Evolutionary conservation across 2,888 invertebrate species (phyloP).

Genomic region (Plemyria rubiginata): DNA sequence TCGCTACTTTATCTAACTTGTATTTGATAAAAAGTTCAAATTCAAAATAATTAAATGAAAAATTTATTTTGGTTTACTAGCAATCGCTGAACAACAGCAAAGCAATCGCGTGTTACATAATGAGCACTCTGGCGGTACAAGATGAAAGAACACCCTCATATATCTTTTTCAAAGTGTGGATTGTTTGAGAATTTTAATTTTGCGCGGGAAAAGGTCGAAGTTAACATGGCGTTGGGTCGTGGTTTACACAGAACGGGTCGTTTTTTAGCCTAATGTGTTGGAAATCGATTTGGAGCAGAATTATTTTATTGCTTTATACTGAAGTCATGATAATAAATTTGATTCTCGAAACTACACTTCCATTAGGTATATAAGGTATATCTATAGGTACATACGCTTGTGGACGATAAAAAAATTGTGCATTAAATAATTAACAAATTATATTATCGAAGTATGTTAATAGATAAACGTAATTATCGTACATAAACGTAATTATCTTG

Average conservation of each 20-base stretch:
- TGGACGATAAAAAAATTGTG: too few relatives aligned
- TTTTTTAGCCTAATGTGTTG: slow-evolving; percentile 31
- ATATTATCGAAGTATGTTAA: too few relatives aligned
- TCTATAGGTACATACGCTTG: too few relatives aligned
- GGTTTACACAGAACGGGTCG: slow-evolving; percentile 33
- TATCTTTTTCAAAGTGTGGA: slow-evolving; percentile 82
- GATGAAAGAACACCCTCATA: slow-evolving; percentile 82
- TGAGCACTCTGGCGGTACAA: slow-evolving; percentile 60
- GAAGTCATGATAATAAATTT: too few relatives aligned
- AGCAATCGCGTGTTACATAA: slow-evolving; percentile 17
- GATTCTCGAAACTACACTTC: too few relatives aligned
- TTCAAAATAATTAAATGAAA: too few relatives aligned
- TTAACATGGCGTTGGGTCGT: slow-evolving; percentile 28
- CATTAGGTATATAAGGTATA: too few relatives aligned
- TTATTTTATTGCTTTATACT: slow-evolving; percentile 2
- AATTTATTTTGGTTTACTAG: background rate
- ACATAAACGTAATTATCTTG: too few relatives aligned
- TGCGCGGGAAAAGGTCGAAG: slow-evolving; percentile 52
- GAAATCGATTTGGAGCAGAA: slow-evolving; percentile 29
- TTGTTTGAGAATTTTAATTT: slow-evolving; percentile 83
- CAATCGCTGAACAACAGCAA: slow-evolving; percentile 6
- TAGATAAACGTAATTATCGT: too few relatives aligned
- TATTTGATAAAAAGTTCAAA: too few relatives aligned
- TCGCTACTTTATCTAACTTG: too few relatives aligned
- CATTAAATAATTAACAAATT: too few relatives aligned